phyloP scores from a whole-genome alignment of 1,140 invertebrate genomes.

The Panulirus ornatus region DNA sequence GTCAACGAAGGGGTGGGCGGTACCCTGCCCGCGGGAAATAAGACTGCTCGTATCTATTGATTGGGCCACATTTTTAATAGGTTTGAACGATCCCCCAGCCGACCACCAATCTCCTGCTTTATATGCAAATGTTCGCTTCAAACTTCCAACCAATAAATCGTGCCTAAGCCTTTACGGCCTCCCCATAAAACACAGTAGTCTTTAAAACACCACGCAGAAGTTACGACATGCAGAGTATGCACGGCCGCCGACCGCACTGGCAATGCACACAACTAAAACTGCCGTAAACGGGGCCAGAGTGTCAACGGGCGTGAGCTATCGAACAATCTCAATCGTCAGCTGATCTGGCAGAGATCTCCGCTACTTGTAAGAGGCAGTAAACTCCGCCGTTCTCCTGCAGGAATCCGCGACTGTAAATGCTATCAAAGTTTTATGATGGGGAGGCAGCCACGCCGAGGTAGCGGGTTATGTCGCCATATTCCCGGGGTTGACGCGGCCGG shows the following conservation, averaged over 20 bases:
- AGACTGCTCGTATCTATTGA: not conserved
- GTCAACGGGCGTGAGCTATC: constrained; percentile 31
- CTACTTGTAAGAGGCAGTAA: constrained; percentile 34
- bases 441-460: not conserved
- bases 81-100: not conserved
- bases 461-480: not conserved
- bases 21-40: not conserved
- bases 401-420: constrained; percentile 45
- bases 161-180: constrained; percentile 12
- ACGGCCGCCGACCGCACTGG: not conserved
- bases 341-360: constrained; percentile 34
- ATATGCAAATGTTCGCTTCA: constrained; percentile 26
- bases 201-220: not conserved
- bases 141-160: constrained; percentile 24
- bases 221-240: not conserved
- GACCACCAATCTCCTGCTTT: not conserved
- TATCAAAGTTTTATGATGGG: constrained; percentile 37
- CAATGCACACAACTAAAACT: not conserved
- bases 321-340: constrained; percentile 27
- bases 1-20: too few species aligned
- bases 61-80: not conserved
- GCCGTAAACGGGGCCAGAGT: constrained; percentile 5
- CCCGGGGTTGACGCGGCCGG: constrained; percentile 20
- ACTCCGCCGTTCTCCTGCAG: not conserved
- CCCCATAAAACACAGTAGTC: constrained; percentile 15